Conservation (phyloP, 1,140 invertebrate species). For the Drosophila mojavensis region DNA sequence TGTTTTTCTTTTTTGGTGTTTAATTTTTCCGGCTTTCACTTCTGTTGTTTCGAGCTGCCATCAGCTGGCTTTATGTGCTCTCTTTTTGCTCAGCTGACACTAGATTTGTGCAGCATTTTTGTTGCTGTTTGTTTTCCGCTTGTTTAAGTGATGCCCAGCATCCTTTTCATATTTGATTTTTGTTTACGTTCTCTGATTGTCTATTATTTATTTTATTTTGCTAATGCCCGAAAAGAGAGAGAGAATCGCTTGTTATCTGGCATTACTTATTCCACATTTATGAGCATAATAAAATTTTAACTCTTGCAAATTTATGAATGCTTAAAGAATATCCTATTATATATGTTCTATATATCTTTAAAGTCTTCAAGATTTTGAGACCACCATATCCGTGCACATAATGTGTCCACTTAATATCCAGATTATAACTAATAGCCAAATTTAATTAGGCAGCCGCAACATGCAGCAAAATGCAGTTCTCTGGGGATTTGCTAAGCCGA, state of each 20-base stretch:
- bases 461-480: constrained; percentile 42
- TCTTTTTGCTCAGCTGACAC: constrained; percentile 25
- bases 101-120: background rate
- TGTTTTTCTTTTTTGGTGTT: constrained; percentile 53
- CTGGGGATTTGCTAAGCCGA: constrained; percentile 55
- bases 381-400: constrained; percentile 2
- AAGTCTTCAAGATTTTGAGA: background rate
- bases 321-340: too few species aligned
- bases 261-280: too few species aligned
- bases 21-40: constrained; percentile 60
- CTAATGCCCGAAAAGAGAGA: too few species aligned
- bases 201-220: too few species aligned
- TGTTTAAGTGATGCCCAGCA: background rate
- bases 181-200: too few species aligned
- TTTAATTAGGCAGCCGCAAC: constrained; percentile 70
- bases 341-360: background rate
- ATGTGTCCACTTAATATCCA: constrained; percentile 48
- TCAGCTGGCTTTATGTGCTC: constrained; percentile 38
- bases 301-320: too few species aligned
- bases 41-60: constrained; percentile 10
- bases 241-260: too few species aligned
- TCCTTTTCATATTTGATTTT: too few species aligned
- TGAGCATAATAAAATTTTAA: too few species aligned
- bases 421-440: constrained; percentile 72
- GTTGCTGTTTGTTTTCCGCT: constrained; percentile 8